These are phyloP conservation scores for Lapara coniferarum DNA, from an alignment of 2,888 invertebrate genomes.

Conservation along the genomic window DNA sequence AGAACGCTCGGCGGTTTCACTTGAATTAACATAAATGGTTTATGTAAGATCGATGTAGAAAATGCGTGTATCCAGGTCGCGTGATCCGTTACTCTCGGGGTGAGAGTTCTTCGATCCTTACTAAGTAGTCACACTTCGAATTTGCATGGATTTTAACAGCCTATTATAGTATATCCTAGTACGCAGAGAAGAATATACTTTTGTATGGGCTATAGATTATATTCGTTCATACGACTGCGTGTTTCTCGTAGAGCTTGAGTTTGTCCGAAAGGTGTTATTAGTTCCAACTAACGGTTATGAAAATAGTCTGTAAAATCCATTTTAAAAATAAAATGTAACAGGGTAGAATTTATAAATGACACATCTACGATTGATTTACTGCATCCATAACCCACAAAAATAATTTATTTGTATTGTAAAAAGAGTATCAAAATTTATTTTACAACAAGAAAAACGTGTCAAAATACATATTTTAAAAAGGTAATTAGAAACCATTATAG, in stretches of 20 bases:
- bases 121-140: conserved; percentile 34
- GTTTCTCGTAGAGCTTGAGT: not conserved
- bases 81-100: conserved; percentile 51
- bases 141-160: conserved; percentile 17
- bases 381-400: no score
- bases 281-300: no score
- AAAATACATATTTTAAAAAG: no score
- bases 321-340: no score
- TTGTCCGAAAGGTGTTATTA: no score
- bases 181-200: not conserved
- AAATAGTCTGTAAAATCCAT: no score
- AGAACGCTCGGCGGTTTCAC: conserved; percentile 35
- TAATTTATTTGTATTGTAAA: no score
- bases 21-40: conserved; percentile 37
- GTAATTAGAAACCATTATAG: not conserved
- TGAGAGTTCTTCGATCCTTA: conserved; percentile 35
- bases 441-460: no score
- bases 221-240: not conserved
- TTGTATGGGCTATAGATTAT: not conserved
- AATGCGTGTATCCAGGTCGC: conserved; percentile 46
- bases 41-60: conserved; percentile 34
- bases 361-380: no score
- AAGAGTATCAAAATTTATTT: no score
- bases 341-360: no score
- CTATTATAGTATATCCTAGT: conserved; percentile 4